Percentiles rank a stretch among this genome's conserved stretches.
phyloP scores from a whole-genome alignment of 2,113 vertebrate genomes.

The Aleadryas rufinucha region DNA sequence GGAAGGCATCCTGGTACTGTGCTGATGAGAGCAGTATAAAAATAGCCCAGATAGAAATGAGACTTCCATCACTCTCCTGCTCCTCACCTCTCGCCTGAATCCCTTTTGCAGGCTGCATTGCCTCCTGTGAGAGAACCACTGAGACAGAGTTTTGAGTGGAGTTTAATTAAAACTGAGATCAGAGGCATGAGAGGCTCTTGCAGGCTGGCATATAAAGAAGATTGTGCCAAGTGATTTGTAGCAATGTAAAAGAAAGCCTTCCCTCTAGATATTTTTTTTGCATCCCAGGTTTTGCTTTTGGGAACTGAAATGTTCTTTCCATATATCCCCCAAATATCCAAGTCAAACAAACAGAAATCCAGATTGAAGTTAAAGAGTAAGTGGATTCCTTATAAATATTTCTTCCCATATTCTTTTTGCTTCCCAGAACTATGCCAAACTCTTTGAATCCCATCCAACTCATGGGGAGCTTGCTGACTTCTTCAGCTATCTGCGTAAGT shows the following conservation, averaged over 20 bases:
- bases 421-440: neutral
- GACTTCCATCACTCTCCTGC: neutral
- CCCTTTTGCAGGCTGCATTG: neutral
- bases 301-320: neutral
- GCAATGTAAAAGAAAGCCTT: neutral
- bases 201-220: neutral
- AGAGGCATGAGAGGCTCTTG: neutral
- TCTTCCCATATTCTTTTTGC: neutral
- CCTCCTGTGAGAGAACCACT: neutral
- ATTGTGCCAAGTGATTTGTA: neutral
- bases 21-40: constrained; percentile 29
- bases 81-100: neutral
- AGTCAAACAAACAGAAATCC: neutral
- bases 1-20: neutral
- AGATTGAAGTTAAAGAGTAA: neutral
- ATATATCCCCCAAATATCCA: neutral
- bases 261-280: neutral
- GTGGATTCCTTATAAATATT: neutral
- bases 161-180: constrained; percentile 23
- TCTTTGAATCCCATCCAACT: neutral
- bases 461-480: neutral
- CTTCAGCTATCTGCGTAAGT: neutral
- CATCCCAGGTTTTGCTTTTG: neutral
- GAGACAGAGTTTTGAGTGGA: neutral
- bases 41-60: neutral